Base-by-base conservation (phyloP, 2,888 invertebrate species). In the Chaetoderma sp. region DNA sequence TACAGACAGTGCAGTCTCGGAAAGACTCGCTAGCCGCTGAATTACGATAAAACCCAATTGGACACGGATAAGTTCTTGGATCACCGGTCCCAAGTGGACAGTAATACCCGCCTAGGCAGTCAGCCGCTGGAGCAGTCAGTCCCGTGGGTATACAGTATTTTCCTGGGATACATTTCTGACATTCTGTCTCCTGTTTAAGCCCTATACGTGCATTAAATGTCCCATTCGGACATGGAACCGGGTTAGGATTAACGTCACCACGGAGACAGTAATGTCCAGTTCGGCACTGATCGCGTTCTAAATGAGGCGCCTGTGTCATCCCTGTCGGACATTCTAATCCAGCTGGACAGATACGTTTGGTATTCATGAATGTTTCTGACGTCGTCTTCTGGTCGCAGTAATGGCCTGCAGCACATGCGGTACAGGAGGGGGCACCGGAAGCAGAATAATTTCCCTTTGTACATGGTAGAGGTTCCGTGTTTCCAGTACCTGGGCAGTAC, bases 91-190 rank as follows among this genome's bases (percentile, higher is more conserved):
- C 84, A 5, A 74, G 59, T 0, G 84, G 84, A 62, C 84, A 85
- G 70, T 83, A 85, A 63, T 84, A 79, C 10, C 84, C 84, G 13
- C 82, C 84, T 10, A 84, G 84, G 58, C 84, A 85, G 13, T 75
- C 71, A 3, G 79, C 83, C 8, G 81, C 80, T 0, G 81, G 78
- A 0, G 63, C 56, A 4, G 60, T 67, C 25, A 84, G 68, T 1
- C 83, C 84, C 47, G 77, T 78, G 0, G 76, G 73, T 13, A 74
- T 68, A 70, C 84, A 85, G 66, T 82, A 85, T 42, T 71, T 68
- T 2, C 84, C 84, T 4, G 83, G 76, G 1, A 82, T 83, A 76
- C 84, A 84, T 18, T 67, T 50, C 58, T 80, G 78, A 73, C 84
- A 85, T 32, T 85, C 82, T 21, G 80, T 76, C 16, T 81, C 75